Percentiles rank a stretch among this genome's conserved stretches.
Evolutionary conservation across 35 echinoderm and acorn worm species (phyloP).

Genomic region (Chiridota heheva): DNA sequence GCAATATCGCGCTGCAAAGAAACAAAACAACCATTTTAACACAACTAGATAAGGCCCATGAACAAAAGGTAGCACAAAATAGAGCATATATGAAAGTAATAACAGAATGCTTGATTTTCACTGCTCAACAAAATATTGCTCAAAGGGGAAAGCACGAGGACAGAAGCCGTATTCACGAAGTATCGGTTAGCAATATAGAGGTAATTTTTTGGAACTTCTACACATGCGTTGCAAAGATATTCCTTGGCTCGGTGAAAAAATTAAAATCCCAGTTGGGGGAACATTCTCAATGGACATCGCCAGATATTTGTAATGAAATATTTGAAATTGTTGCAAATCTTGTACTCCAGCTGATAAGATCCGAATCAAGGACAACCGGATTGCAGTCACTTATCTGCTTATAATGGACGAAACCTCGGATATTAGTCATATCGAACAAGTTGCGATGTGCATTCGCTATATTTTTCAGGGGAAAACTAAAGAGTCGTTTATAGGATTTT

Average conservation of each 20-base stretch:
- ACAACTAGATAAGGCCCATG: slow-evolving; percentile 29
- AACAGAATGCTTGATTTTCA: slow-evolving; percentile 18
- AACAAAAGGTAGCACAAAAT: slow-evolving; percentile 18
- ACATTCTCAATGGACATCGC: slow-evolving; percentile 36
- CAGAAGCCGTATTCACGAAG: slow-evolving; percentile 4
- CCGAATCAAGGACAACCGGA: slow-evolving; percentile 15
- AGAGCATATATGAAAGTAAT: slow-evolving; percentile 26
- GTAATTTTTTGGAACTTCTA: slow-evolving; percentile 32
- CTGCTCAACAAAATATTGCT: slow-evolving; percentile 32
- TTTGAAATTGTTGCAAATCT: slow-evolving; percentile 39
- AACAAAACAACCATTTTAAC: slow-evolving; percentile 33
- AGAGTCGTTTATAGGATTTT: slow-evolving; percentile 32
- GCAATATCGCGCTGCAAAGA: background rate
- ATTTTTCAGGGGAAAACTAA: slow-evolving; percentile 27
- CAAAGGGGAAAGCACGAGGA: slow-evolving; percentile 10
- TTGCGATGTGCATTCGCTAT: background rate
- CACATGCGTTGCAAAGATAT: slow-evolving; percentile 11
- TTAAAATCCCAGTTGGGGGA: slow-evolving; percentile 3
- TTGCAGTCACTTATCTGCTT: background rate
- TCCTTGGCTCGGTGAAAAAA: slow-evolving; percentile 12
- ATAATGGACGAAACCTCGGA: slow-evolving; percentile 43
- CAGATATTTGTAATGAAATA: slow-evolving; percentile 19
- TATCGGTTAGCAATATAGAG: background rate
- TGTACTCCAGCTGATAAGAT: slow-evolving; percentile 16
- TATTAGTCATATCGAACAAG: slow-evolving; percentile 42